phyloP scores from a whole-genome alignment of 2,797 vertebrate species.

The Rallus crepitans region DNA sequence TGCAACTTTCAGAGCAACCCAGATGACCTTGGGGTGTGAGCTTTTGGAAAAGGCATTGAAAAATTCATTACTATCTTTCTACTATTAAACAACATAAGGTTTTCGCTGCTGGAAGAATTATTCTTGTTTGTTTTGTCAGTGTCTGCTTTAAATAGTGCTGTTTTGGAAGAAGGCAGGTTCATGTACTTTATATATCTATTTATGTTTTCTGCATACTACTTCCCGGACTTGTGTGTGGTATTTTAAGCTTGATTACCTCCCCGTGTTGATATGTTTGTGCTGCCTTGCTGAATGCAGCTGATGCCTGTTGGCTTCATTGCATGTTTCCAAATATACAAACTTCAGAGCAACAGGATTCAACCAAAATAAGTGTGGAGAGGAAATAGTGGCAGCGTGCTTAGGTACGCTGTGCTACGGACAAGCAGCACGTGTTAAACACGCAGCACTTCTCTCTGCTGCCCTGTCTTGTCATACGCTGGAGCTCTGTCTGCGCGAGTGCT shows the following conservation, averaged over 20 bases:
- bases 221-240: conserved; percentile 55
- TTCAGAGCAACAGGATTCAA: conserved; percentile 47
- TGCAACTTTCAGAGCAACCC: background rate
- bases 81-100: background rate
- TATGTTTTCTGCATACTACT: conserved; percentile 41
- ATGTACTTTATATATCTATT: background rate
- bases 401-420: background rate
- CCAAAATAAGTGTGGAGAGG: conserved; percentile 12
- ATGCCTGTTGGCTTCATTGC: conserved; percentile 69
- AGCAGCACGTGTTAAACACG: background rate
- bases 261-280: conserved; percentile 60
- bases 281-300: conserved; percentile 74
- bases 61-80: accelerated
- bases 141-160: background rate
- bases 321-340: conserved; percentile 72
- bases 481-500: conserved; percentile 25
- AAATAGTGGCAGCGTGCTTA: conserved; percentile 20
- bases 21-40: background rate
- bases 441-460: background rate
- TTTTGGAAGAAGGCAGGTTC: background rate
- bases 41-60: background rate
- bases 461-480: conserved; percentile 4
- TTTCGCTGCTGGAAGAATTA: background rate
- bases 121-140: background rate
- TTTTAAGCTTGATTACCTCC: conserved; percentile 76